These are phyloP conservation scores for Metridium senile DNA, from an alignment of 92 coral and sea anemone species.

Conservation along the genomic window DNA sequence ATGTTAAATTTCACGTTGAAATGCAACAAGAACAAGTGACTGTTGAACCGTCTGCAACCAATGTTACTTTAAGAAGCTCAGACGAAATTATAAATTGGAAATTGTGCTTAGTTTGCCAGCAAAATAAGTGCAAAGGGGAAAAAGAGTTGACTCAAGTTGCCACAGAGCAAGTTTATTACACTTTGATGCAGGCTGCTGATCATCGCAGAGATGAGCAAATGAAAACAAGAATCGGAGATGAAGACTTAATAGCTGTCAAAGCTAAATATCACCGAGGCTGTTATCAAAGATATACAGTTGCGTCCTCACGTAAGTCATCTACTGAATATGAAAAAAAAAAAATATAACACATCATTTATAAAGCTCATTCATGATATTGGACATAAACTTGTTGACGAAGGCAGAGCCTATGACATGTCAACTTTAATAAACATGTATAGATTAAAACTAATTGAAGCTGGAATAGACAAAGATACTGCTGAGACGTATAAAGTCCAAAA, in stretches of 20 bases:
- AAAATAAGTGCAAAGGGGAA: constrained; percentile 9
- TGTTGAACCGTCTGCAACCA: not conserved
- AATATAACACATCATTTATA: not conserved
- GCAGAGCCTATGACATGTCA: constrained; percentile 34
- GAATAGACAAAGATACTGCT: constrained; percentile 14
- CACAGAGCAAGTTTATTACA: constrained; percentile 5
- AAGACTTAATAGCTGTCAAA: constrained; percentile 12
- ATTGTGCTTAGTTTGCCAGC: constrained; percentile 23
- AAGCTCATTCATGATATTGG: constrained; percentile 9
- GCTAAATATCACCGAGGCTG: constrained; percentile 23
- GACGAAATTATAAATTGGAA: not conserved
- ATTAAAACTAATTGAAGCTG: not conserved
- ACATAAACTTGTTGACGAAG: constrained; percentile 8
- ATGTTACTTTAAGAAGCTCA: not conserved
- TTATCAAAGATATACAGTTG: constrained; percentile 20
- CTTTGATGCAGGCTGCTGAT: constrained; percentile 26
- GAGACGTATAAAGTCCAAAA: constrained; percentile 25
- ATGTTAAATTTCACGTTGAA: constrained; percentile 6
- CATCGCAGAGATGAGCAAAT: constrained; percentile 12
- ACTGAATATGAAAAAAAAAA: constrained; percentile 1
- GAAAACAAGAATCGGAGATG: constrained; percentile 7
- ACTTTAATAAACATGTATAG: constrained; percentile 9
- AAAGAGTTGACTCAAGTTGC: constrained; percentile 5
- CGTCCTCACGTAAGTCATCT: not conserved
- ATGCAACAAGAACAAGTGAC: not conserved